Evolutionary conservation across 2,888 invertebrate genomes (phyloP).

Genomic region (Deroplatys truncata): DNA sequence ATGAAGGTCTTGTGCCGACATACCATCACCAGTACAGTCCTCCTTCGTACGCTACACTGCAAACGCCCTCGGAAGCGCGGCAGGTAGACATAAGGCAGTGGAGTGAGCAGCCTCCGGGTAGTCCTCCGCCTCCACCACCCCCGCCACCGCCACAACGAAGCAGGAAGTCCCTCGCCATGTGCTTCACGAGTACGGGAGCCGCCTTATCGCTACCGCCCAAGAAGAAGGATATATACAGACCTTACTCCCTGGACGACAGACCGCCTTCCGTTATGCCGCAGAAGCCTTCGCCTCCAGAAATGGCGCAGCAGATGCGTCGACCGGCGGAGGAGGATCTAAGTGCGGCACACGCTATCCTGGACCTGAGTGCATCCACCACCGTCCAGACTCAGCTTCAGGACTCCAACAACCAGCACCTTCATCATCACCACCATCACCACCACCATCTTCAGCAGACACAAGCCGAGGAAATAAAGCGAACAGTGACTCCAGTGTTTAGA

Average conservation of each 20-base stretch:
- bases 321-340: conserved; percentile 79
- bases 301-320: conserved; percentile 45
- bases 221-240: conserved; percentile 87
- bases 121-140: conserved; percentile 31
- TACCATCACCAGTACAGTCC: conserved; percentile 42
- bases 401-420: conserved; percentile 48
- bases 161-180: conserved; percentile 74
- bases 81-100: conserved; percentile 29
- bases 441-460: conserved; percentile 37
- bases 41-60: conserved; percentile 51
- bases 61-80: conserved; percentile 50
- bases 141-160: conserved; percentile 40
- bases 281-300: conserved; percentile 34
- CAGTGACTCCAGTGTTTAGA: conserved; percentile 35
- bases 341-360: conserved; percentile 84
- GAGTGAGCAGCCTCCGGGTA: conserved; percentile 27
- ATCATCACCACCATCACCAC: conserved; percentile 34
- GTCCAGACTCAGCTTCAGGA: conserved; percentile 50
- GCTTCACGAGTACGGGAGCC: conserved; percentile 76
- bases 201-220: conserved; percentile 80
- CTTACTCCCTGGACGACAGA: conserved; percentile 75
- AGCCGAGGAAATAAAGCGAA: conserved; percentile 35
- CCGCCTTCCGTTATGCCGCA: conserved; percentile 40
- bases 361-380: conserved; percentile 71
- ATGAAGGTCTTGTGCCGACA: conserved; percentile 42